Base-by-base conservation (phyloP, 2,113 vertebrate species). In the Castor canadensis region DNA sequence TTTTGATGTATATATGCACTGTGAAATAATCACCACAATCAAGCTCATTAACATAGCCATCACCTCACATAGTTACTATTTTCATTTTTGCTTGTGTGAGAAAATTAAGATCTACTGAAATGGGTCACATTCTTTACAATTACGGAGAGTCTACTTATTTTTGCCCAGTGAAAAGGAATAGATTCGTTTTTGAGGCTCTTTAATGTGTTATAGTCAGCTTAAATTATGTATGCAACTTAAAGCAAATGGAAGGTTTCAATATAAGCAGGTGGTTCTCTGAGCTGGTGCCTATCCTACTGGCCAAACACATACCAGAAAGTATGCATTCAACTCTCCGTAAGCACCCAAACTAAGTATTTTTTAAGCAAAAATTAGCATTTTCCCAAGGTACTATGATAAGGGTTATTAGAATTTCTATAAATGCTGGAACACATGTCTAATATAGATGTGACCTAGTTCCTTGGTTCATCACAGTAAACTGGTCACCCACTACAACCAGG, bases 161-260 rank as follows among this genome's bases (percentile, higher is more conserved):
- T 86, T 96, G 77, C 52, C 89, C 69, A 93, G 56, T n/a, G 87
- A 97, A 62, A 87, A 94, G 84, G 30, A 84, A 94, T 49, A 56
- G 79, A 93, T 94, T 93, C 35, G 5, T 73, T 95, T 95, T 43
- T 76, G 45, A 86, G 93, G 80, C 67, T 91, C 52, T 82, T 83
- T 93, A 93, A 92, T 91, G 81, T 95, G 67, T 66, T 85, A 71
- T 12, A 94, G 71, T 60, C 80, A 75, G 60, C 45, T 93, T 94
- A 94, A 96, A 97, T 95, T 96, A 96, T 95, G 81, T 77, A 95
- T 71, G 72, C 60, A 92, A 87, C 86, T 91, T 93, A 87, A 96
- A 89, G 89, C 73, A 94, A 97, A 97, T 76, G 82, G 91, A 89
- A 94, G 58, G 75, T 80, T 96, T 92, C 72, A 26, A 54, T 58